Evolutionary conservation across 2,888 invertebrate species (phyloP).

Genomic region (Caenorhabditis panamensis): DNA sequence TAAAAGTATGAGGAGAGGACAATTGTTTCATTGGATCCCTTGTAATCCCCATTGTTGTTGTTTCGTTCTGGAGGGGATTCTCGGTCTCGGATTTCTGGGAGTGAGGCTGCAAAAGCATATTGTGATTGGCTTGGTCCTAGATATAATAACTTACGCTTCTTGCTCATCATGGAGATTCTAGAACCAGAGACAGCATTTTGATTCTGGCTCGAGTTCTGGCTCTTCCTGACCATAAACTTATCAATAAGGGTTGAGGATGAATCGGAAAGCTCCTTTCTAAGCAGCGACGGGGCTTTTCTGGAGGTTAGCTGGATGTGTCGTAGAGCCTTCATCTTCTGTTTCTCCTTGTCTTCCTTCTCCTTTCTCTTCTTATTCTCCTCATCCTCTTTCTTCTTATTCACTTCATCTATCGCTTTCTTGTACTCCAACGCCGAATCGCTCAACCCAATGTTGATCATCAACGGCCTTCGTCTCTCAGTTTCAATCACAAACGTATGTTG

Average conservation of each 20-base stretch:
- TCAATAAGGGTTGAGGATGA: constrained; percentile 45
- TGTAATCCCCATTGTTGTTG: constrained; percentile 51
- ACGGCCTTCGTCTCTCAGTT: constrained; percentile 62
- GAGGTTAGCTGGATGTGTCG: constrained; percentile 62
- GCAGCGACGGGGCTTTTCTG: constrained; percentile 51
- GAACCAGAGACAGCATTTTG: too few species aligned
- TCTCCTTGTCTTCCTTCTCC: constrained; percentile 62
- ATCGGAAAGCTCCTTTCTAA: constrained; percentile 53
- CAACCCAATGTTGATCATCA: constrained; percentile 66
- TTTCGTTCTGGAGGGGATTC: constrained; percentile 42
- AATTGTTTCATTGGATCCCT: constrained; percentile 46
- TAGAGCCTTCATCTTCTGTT: constrained; percentile 55
- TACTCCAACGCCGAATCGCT: constrained; percentile 68
- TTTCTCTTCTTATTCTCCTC: constrained; percentile 54
- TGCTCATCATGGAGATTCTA: constrained; percentile 39
- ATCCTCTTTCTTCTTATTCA: constrained; percentile 56
- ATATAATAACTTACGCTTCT: constrained; percentile 40
- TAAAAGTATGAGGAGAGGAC: constrained; percentile 44
- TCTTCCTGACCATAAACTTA: constrained; percentile 46
- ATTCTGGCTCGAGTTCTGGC: constrained; percentile 9
- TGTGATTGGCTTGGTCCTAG: background rate
- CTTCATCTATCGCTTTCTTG: constrained; percentile 58
- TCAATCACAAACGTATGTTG: constrained; percentile 70
- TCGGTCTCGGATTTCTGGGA: constrained; percentile 34
- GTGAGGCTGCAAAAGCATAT: constrained; percentile 27